These are phyloP conservation scores for Takifugu ocellatus DNA, from an alignment of 2,797 vertebrate genomes.

Conservation along the genomic window DNA sequence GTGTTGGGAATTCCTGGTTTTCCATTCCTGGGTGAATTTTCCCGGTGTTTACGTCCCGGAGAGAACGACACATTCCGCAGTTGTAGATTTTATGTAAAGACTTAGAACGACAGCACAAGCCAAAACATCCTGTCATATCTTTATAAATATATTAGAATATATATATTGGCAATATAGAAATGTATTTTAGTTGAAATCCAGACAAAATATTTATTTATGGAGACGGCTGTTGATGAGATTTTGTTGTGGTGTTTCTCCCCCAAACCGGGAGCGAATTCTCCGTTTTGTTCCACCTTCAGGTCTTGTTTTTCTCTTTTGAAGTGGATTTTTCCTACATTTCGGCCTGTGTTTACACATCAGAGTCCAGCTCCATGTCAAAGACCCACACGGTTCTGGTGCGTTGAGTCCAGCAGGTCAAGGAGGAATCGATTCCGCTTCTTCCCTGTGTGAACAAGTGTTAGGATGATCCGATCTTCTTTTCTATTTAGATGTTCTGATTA, in stretches of 20 bases:
- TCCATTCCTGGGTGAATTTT: too few species aligned
- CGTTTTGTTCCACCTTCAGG: conserved; percentile 16
- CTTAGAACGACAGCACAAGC: conserved; percentile 75
- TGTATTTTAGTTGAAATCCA: conserved; percentile 67
- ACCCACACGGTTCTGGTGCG: conserved; percentile 41
- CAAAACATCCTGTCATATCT: conserved; percentile 70
- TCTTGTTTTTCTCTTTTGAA: neutral
- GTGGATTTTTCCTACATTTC: conserved; percentile 24
- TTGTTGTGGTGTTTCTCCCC: conserved; percentile 45
- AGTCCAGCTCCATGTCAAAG: conserved; percentile 31
- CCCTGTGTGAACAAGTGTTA: conserved; percentile 48
- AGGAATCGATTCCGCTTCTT: conserved; percentile 1
- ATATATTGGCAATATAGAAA: conserved; percentile 66
- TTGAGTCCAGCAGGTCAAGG: conserved; percentile 23
- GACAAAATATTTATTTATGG: conserved; percentile 72
- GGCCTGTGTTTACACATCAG: conserved; percentile 49
- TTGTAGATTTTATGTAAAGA: conserved; percentile 60
- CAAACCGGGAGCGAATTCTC: conserved; percentile 27
- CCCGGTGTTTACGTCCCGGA: too few species aligned
- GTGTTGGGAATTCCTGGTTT: too few species aligned
- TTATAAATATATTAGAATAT: conserved; percentile 70
- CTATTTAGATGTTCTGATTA: conserved; percentile 67
- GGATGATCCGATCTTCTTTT: conserved; percentile 64
- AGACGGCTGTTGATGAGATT: conserved; percentile 47
- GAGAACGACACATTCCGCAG: conserved; percentile 52